Evolutionary conservation across 2,797 vertebrate genomes (phyloP).

Genomic region (Hapalemur alaotrensis): DNA sequence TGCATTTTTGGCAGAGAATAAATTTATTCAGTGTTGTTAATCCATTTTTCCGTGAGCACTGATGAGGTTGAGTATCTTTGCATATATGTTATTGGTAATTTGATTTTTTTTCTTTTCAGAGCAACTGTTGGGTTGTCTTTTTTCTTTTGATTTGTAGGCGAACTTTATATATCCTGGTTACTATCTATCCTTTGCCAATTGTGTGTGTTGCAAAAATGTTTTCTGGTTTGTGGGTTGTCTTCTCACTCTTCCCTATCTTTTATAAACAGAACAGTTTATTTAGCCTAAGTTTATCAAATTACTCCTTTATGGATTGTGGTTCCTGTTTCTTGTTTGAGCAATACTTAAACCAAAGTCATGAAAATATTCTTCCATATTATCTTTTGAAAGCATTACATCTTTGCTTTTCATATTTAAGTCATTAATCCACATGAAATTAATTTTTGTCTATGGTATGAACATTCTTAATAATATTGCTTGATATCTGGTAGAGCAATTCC

Average conservation of each 20-base stretch:
- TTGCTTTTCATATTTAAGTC: not conserved
- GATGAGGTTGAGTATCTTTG: not conserved
- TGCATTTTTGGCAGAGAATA: slow-evolving; percentile 32
- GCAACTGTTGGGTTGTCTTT: not conserved
- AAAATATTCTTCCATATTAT: not conserved
- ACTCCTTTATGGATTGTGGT: not conserved
- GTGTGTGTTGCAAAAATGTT: not conserved
- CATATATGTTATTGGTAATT: not conserved
- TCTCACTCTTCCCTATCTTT: not conserved
- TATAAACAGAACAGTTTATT: not conserved
- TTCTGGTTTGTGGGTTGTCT: not conserved
- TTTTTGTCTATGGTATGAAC: not conserved
- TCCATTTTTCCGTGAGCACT: not conserved
- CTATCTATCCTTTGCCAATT: not conserved
- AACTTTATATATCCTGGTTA: not conserved
- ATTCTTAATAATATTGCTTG: not conserved
- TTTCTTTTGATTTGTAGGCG: not conserved
- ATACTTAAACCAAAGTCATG: not conserved
- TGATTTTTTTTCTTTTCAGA: not conserved
- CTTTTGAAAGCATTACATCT: not conserved
- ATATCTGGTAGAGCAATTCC: not conserved
- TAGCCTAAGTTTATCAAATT: not conserved
- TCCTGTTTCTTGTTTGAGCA: not conserved
- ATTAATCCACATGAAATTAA: not conserved
- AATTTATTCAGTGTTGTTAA: not conserved